These are phyloP conservation scores for Chionodraco myersi DNA, from an alignment of 2,113 vertebrate genomes.

Conservation along the genomic window DNA sequence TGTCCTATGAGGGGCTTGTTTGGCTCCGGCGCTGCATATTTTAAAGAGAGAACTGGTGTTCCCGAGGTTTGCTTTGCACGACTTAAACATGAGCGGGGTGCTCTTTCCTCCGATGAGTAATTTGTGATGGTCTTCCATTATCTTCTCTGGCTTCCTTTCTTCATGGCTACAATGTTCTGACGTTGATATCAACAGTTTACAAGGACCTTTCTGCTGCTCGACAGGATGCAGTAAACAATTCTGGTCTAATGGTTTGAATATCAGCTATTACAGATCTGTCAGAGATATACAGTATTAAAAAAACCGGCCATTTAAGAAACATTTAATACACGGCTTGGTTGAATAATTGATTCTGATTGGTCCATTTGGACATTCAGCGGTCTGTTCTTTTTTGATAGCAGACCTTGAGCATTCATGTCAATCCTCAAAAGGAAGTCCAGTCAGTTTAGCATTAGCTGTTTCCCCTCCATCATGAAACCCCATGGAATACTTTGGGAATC, in stretches of 20 bases:
- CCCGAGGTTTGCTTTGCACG: slow-evolving; percentile 42
- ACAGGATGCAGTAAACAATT: background rate
- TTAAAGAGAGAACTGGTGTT: slow-evolving; percentile 36
- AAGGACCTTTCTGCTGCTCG: slow-evolving; percentile 1
- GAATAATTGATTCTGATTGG: no score
- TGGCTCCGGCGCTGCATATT: slow-evolving; percentile 45
- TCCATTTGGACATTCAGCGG: no score
- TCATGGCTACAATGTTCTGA: background rate
- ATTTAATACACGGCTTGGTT: no score
- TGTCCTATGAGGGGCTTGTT: slow-evolving; percentile 39
- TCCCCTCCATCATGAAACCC: no score
- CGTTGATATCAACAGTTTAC: background rate
- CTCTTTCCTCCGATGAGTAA: slow-evolving; percentile 4
- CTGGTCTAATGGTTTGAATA: background rate
- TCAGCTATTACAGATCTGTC: background rate
- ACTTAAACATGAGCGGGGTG: slow-evolving; percentile 37
- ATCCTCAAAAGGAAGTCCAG: no score
- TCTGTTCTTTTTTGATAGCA: no score
- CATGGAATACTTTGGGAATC: no score
- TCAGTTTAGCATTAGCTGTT: no score
- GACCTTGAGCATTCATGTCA: no score
- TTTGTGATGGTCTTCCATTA: slow-evolving; percentile 31
- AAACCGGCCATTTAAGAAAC: background rate
- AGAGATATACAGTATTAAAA: background rate
- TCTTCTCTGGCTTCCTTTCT: slow-evolving; percentile 10